Percentiles rank a stretch among this genome's conserved stretches.
phyloP scores from a whole-genome alignment of 2,888 invertebrate species.

The Subacronicta megacephala region DNA sequence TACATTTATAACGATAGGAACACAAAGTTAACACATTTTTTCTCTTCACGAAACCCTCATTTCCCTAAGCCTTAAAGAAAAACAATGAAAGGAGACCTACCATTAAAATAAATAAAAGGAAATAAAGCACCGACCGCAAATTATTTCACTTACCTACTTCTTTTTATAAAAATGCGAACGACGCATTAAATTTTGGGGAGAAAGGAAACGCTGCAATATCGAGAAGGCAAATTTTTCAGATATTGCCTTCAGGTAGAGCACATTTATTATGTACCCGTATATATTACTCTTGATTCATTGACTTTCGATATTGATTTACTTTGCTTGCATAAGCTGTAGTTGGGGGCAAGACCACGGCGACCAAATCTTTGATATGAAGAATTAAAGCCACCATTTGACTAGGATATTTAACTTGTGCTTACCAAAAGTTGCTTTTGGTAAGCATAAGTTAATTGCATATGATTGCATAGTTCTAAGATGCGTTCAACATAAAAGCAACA shows the following conservation, averaged over 20 bases:
- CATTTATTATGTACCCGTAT: constrained; percentile 90
- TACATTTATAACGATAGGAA: constrained; percentile 77
- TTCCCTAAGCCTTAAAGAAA: constrained; percentile 79
- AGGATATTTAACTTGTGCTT: too few species aligned
- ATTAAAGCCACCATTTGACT: constrained; percentile 72
- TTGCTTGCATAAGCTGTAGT: constrained; percentile 88
- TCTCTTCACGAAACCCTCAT: constrained; percentile 73
- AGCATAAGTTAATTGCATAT: too few species aligned
- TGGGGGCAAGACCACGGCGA: constrained; percentile 71
- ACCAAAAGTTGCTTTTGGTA: too few species aligned
- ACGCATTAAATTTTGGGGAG: constrained; percentile 90
- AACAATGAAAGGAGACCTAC: constrained; percentile 86
- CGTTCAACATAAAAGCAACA: too few species aligned
- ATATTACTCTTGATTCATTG: constrained; percentile 90
- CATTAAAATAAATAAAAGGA: constrained; percentile 90
- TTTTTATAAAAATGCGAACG: constrained; percentile 90
- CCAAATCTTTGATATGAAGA: constrained; percentile 74
- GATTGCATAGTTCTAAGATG: too few species aligned
- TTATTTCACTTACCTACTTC: constrained; percentile 89
- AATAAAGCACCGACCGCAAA: constrained; percentile 88
- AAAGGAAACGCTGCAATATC: constrained; percentile 90
- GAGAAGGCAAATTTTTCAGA: constrained; percentile 90
- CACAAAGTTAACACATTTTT: constrained; percentile 77
- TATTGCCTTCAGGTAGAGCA: constrained; percentile 90
- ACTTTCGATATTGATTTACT: constrained; percentile 90